phyloP scores from a whole-genome alignment of 2,797 vertebrate species.

The Rhabdophis nuchalis region DNA sequence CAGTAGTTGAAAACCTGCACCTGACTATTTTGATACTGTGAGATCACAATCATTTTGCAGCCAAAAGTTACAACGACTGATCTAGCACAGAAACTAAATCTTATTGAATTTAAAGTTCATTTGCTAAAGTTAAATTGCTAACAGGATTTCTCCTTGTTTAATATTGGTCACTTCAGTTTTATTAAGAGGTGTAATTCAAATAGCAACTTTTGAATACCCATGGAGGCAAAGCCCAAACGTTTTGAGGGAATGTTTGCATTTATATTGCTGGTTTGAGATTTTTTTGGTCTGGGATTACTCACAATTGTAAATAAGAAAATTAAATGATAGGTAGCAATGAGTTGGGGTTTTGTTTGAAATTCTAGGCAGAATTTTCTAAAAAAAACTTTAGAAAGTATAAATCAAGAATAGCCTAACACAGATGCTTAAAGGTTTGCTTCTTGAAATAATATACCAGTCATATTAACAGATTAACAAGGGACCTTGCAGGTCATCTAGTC shows the following conservation, averaged over 20 bases:
- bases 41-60: neutral
- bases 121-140: neutral
- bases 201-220: neutral
- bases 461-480: no score
- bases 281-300: neutral
- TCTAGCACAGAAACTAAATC: neutral
- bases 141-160: neutral
- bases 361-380: neutral
- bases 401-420: neutral
- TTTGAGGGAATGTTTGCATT: neutral
- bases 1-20: neutral
- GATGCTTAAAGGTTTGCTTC: neutral
- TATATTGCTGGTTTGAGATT: neutral
- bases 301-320: neutral
- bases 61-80: neutral
- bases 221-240: neutral
- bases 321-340: neutral
- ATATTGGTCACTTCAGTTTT: neutral
- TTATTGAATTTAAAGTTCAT: neutral
- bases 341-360: neutral
- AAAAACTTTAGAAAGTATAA: conserved; percentile 19
- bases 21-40: neutral
- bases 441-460: neutral
- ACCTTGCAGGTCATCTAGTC: no score
- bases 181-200: neutral